Evolutionary conservation across 2,797 vertebrate genomes (phyloP).

Genomic region (Typhlichthys eigenmanni): DNA sequence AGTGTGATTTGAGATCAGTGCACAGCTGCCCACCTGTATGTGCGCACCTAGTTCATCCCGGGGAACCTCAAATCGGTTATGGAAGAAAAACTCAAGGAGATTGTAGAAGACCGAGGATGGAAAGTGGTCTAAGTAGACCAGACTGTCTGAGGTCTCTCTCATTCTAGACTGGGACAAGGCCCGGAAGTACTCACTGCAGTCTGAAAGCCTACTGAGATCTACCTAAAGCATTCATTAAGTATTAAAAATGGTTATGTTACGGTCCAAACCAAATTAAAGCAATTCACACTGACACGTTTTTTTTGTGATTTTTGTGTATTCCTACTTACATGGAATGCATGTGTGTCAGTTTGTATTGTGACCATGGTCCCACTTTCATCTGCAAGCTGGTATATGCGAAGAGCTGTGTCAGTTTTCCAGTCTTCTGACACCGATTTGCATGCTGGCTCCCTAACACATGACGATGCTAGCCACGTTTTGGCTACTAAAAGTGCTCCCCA

Average conservation of each 20-base stretch:
- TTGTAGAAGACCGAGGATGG: constrained; percentile 70
- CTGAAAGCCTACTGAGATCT: constrained; percentile 67
- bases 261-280: neutral
- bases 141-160: constrained; percentile 73
- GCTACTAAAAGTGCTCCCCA: constrained; percentile 32
- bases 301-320: no score
- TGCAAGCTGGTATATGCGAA: constrained; percentile 58
- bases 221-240: constrained; percentile 59
- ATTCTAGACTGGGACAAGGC: constrained; percentile 78
- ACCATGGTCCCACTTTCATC: constrained; percentile 56
- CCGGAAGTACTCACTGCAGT: constrained; percentile 76
- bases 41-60: constrained; percentile 61
- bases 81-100: constrained; percentile 77
- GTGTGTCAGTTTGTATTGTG: constrained; percentile 73
- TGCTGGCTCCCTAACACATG: neutral
- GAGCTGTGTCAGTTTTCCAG: constrained; percentile 60
- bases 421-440: constrained; percentile 37
- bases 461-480: constrained; percentile 19
- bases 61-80: constrained; percentile 57
- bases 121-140: constrained; percentile 71
- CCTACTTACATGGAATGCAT: constrained; percentile 72
- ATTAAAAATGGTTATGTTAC: neutral
- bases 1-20: neutral
- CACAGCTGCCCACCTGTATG: constrained; percentile 62
- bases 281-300: no score